phyloP scores from a whole-genome alignment of 1,140 invertebrate species.

The Trichonephila clavipes region DNA sequence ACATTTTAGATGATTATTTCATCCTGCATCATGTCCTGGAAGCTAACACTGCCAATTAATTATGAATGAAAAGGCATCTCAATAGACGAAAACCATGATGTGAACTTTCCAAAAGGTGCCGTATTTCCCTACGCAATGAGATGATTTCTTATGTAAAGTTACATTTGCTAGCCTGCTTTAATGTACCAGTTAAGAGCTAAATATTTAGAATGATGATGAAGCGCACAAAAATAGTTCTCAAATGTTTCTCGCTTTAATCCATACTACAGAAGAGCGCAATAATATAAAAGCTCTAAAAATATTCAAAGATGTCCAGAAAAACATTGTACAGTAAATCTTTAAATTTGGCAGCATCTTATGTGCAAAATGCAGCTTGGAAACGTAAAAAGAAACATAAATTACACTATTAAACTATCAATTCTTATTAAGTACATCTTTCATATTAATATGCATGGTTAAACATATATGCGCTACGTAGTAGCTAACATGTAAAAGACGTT shows the following conservation, averaged over 20 bases:
- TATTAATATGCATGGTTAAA: background rate
- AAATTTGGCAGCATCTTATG: constrained; percentile 53
- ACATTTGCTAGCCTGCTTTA: constrained; percentile 14
- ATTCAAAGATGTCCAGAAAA: constrained; percentile 34
- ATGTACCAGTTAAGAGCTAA: background rate
- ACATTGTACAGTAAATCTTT: background rate
- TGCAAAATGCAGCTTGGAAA: background rate
- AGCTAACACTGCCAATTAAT: no score
- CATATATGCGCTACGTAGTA: constrained; percentile 31
- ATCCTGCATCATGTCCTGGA: no score
- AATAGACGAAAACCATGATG: no score
- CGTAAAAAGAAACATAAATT: background rate
- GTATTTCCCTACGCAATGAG: background rate
- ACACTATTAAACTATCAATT: background rate
- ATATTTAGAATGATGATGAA: constrained; percentile 40
- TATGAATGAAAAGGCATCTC: no score
- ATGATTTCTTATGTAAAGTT: constrained; percentile 15
- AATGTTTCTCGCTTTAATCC: background rate
- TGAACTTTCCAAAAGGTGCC: no score
- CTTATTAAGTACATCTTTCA: constrained; percentile 4
- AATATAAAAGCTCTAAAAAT: constrained; percentile 70
- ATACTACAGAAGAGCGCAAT: background rate
- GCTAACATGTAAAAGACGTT: constrained; percentile 44
- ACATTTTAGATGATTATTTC: no score
- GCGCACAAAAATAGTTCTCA: constrained; percentile 52